Percentiles rank a stretch among this genome's conserved stretches.
Conservation (phyloP, 2,113 vertebrate genomes). For the Elephas maximus region DNA sequence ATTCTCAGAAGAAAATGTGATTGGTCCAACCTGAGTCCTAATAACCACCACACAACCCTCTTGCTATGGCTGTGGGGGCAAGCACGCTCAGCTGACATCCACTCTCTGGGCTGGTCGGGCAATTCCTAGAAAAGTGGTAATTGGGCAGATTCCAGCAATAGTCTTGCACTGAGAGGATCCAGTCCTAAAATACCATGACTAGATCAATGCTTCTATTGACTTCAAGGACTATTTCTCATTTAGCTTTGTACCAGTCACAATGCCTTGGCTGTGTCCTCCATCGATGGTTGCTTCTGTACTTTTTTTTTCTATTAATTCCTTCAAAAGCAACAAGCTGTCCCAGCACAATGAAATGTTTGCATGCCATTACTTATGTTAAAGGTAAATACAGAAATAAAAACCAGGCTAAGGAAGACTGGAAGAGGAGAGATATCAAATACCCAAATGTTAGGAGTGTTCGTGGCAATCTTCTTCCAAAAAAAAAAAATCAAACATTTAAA, state of each 20-base stretch:
- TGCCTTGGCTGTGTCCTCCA: neutral
- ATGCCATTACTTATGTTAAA: neutral
- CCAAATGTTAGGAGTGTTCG: neutral
- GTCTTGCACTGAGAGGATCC: neutral
- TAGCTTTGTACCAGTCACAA: neutral
- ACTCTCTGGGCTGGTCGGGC: neutral
- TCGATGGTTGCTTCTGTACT: neutral
- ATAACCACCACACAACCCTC: neutral
- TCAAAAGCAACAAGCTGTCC: slow-evolving; percentile 15
- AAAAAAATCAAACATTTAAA: too few relatives aligned
- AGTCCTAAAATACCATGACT: neutral
- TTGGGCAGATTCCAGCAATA: neutral
- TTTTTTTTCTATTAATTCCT: neutral
- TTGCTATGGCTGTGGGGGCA: neutral
- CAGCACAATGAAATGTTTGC: neutral
- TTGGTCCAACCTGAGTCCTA: neutral
- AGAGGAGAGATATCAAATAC: neutral
- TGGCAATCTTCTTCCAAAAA: too few relatives aligned
- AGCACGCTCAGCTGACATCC: neutral
- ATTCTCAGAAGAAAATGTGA: neutral
- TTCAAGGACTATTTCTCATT: neutral
- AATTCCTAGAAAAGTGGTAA: neutral
- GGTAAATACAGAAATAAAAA: neutral
- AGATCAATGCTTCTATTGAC: neutral
- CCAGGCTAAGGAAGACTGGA: neutral